A percentile compares a stretch with the other conserved stretches of the same genome.
Evolutionary conservation across 2,888 invertebrate species (phyloP).

Genomic region (Podabrus alpinus): DNA sequence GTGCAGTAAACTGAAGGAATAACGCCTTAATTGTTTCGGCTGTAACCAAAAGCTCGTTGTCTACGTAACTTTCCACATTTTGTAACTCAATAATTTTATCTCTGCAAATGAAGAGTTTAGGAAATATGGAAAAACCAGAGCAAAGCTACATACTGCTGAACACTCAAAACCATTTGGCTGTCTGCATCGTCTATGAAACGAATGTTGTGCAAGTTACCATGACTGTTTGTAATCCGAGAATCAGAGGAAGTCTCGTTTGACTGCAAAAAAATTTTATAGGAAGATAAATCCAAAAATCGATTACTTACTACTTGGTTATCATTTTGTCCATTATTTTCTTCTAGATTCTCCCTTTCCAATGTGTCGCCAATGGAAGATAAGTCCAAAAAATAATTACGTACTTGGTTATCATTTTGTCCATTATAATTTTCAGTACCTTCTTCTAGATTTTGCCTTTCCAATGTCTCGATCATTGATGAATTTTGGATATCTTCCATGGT

Average conservation of each 20-base stretch:
- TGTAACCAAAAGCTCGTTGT: background rate
- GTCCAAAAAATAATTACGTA: too few species aligned
- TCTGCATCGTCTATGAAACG: background rate
- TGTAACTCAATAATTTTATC: background rate
- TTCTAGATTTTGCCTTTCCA: too few species aligned
- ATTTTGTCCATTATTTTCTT: too few species aligned
- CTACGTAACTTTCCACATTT: background rate
- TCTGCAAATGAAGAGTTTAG: background rate
- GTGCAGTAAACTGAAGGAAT: background rate
- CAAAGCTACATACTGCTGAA: background rate
- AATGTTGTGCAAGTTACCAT: background rate
- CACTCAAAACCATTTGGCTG: background rate
- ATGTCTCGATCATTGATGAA: too few species aligned
- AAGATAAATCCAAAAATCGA: too few species aligned
- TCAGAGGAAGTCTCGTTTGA: background rate
- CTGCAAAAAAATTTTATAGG: background rate
- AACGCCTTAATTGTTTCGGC: background rate
- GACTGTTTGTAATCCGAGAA: too few species aligned
- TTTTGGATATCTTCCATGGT: background rate
- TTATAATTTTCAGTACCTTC: too few species aligned
- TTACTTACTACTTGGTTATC: too few species aligned
- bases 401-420: too few species aligned
- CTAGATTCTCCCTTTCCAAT: too few species aligned
- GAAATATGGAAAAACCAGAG: background rate
- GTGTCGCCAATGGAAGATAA: too few species aligned